A percentile compares a stretch with the other conserved stretches of the same genome.
Conservation (phyloP, 2,888 invertebrate species). For the Sphaeridia pumilis region DNA sequence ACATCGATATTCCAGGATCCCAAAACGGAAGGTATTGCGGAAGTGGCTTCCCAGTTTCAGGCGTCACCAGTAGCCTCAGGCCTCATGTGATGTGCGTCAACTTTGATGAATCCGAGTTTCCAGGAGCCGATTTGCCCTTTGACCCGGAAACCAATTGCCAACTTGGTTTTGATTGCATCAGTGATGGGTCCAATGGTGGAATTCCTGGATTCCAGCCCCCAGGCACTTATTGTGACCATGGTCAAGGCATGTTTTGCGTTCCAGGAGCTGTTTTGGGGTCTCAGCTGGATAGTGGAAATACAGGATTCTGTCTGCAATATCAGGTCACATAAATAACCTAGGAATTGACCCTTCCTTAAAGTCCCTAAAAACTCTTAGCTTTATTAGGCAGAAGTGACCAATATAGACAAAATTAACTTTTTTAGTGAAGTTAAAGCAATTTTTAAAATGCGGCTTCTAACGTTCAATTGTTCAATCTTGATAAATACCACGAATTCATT, state of each 20-base stretch:
- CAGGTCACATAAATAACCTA: conserved; percentile 1
- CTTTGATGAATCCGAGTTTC: not conserved
- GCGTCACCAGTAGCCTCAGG: not conserved
- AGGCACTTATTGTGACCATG: not conserved
- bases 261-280: not conserved
- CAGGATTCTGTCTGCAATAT: conserved; percentile 2
- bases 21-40: conserved; percentile 7
- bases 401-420: too few relatives aligned
- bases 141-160: not conserved
- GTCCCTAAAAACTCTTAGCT: too few relatives aligned
- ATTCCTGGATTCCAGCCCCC: not conserved
- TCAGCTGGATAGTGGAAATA: not conserved
- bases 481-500: too few relatives aligned
- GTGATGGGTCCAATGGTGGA: not conserved
- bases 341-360: too few relatives aligned
- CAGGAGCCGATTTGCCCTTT: not conserved
- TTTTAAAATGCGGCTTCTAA: too few relatives aligned
- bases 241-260: not conserved
- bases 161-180: not conserved
- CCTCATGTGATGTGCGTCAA: conserved; percentile 2
- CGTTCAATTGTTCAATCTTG: too few relatives aligned
- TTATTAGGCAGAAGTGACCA: too few relatives aligned
- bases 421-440: too few relatives aligned
- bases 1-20: conserved; percentile 8
- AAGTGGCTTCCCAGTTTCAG: not conserved